Evolutionary conservation across 2,113 vertebrate genomes (phyloP).

Genomic region (Nothoprocta pentlandii): DNA sequence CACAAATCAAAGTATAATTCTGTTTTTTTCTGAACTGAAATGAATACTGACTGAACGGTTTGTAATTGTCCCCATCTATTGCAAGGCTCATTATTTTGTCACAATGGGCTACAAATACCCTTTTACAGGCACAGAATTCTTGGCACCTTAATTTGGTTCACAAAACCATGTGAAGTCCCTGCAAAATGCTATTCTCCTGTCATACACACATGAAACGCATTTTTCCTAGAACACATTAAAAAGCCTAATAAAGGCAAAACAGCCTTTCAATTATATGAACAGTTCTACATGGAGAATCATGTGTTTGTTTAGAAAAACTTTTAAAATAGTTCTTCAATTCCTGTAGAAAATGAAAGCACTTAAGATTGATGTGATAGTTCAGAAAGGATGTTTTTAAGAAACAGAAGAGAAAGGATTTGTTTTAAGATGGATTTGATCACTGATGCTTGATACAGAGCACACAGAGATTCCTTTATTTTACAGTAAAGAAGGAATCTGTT

Average conservation of each 20-base stretch:
- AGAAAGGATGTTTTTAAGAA: not conserved
- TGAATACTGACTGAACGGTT: not conserved
- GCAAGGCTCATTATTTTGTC: not conserved
- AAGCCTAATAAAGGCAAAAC: not conserved
- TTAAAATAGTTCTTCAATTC: not conserved
- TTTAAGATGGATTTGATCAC: not conserved
- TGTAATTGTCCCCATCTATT: not conserved
- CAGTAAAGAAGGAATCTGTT: not conserved
- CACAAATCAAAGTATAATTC: not conserved
- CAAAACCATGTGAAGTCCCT: not conserved
- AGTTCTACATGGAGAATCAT: not conserved
- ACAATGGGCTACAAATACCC: not conserved
- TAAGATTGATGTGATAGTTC: not conserved
- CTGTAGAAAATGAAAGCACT: not conserved
- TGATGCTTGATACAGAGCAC: not conserved
- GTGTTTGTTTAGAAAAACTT: not conserved
- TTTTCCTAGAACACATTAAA: not conserved
- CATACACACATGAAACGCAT: not conserved
- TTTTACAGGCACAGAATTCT: not conserved
- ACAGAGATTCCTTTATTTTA: fast-evolving
- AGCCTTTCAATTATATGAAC: not conserved
- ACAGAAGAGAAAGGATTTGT: not conserved
- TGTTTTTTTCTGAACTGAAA: not conserved
- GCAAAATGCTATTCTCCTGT: not conserved
- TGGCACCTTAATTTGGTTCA: not conserved